A percentile compares a stretch with the other conserved stretches of the same genome.
Conservation (phyloP, 2,113 vertebrate genomes). For the Antigone vipio region DNA sequence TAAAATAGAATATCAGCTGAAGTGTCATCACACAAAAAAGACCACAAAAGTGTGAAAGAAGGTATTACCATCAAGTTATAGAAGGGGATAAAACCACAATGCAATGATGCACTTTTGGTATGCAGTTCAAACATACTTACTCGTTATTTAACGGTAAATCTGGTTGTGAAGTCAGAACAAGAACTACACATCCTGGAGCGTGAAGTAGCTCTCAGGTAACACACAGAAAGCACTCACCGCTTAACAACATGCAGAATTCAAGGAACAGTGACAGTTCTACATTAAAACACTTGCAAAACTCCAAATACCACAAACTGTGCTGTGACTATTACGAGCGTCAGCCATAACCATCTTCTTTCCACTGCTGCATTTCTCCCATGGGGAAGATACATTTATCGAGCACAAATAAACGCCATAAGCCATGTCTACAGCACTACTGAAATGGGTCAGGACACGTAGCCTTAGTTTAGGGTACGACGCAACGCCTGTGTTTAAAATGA, state of each 20-base stretch:
- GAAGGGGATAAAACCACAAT: not conserved
- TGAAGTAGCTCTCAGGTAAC: not conserved
- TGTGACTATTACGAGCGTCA: rapidly evolving
- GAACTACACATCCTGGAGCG: rapidly evolving
- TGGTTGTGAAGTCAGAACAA: not conserved
- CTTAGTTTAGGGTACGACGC: rapidly evolving
- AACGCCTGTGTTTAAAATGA: rapidly evolving
- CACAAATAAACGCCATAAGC: rapidly evolving
- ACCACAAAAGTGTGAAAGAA: not conserved
- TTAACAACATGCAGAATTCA: rapidly evolving
- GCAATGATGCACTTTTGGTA: too few species aligned
- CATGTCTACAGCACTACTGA: rapidly evolving
- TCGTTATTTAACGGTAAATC: not conserved
- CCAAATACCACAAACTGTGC: rapidly evolving
- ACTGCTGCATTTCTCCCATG: rapidly evolving
- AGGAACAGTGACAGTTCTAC: rapidly evolving
- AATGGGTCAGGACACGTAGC: not conserved
- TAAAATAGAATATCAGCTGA: not conserved
- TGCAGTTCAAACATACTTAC: not conserved
- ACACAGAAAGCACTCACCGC: not conserved
- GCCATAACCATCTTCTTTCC: rapidly evolving
- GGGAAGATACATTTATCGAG: rapidly evolving
- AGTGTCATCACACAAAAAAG: not conserved
- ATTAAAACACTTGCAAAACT: not conserved
- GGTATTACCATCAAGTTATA: too few species aligned